phyloP scores from a whole-genome alignment of 1,140 invertebrate genomes.

The Drosophila ficusphila region DNA sequence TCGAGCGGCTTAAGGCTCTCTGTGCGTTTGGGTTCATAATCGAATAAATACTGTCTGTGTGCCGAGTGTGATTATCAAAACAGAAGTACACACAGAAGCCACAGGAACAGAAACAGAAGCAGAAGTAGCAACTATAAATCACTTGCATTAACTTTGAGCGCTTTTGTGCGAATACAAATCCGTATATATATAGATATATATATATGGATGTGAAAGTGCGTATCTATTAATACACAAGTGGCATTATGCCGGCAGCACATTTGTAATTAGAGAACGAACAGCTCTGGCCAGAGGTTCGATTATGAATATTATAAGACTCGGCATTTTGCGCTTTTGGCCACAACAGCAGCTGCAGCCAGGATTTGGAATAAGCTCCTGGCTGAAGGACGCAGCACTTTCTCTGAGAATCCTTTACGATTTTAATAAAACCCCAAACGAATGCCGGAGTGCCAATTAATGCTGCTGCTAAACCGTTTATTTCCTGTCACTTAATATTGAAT shows the following conservation, averaged over 20 bases:
- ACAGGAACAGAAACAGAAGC: conserved; percentile 28
- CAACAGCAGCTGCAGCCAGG: conserved; percentile 17
- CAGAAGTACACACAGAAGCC: conserved; percentile 31
- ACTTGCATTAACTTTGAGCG: conserved; percentile 64
- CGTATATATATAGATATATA: too few relatives aligned
- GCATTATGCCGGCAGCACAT: conserved; percentile 63
- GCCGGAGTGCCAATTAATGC: conserved; percentile 35
- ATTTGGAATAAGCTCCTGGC: conserved; percentile 15
- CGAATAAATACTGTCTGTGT: conserved; percentile 61
- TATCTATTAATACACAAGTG: conserved; percentile 71
- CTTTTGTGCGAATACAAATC: conserved; percentile 26
- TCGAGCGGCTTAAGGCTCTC: conserved; percentile 79
- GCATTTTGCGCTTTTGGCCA: neutral
- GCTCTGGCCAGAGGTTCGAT: conserved; percentile 14
- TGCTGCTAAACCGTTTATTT: conserved; percentile 43
- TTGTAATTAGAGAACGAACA: conserved; percentile 65
- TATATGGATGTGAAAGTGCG: conserved; percentile 15
- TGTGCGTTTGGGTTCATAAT: conserved; percentile 52
- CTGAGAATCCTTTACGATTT: conserved; percentile 7
- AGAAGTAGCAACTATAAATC: conserved; percentile 63
- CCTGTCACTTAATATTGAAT: conserved; percentile 40
- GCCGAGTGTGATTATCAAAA: conserved; percentile 67
- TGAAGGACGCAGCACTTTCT: conserved; percentile 20
- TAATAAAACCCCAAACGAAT: conserved; percentile 7
- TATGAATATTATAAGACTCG: conserved; percentile 42